Percentiles rank a stretch among this genome's conserved stretches.
Evolutionary conservation across 1,140 invertebrate species (phyloP).

Genomic region (Eupristina koningsbergeri): DNA sequence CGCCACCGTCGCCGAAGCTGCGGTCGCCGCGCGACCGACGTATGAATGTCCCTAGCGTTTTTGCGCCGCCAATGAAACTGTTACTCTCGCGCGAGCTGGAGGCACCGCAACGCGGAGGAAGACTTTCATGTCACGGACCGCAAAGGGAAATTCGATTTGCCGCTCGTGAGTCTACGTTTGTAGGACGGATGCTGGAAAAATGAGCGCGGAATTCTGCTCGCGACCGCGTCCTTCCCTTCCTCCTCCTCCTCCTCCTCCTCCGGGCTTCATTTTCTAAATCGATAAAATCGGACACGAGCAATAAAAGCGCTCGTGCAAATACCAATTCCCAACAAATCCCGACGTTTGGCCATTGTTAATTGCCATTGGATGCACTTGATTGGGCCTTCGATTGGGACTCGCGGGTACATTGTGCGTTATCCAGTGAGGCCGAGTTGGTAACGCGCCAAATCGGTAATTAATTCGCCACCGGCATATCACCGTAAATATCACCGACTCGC

Average conservation of each 20-base stretch:
- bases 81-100: background rate
- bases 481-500: too few relatives aligned
- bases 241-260: background rate
- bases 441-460: background rate
- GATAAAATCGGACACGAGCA: too few relatives aligned
- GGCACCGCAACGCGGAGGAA: background rate
- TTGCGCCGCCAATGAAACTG: constrained; percentile 7
- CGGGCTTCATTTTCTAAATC: background rate
- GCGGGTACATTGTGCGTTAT: too few relatives aligned
- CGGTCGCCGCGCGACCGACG: too few relatives aligned
- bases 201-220: background rate
- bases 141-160: background rate
- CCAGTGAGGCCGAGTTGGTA: background rate
- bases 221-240: background rate
- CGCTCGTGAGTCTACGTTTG: background rate
- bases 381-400: background rate
- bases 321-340: too few relatives aligned
- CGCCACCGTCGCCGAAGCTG: background rate
- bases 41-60: constrained; percentile 7
- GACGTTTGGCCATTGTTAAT: background rate
- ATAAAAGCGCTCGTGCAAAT: too few relatives aligned
- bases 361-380: background rate
- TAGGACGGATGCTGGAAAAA: background rate
- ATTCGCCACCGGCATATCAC: background rate
- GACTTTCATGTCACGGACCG: background rate